Evolutionary conservation across 2,797 vertebrate species (phyloP), one percentile per base, ranked within the genome.

Genomic region (Pipistrellus pygmaeus): DNA sequence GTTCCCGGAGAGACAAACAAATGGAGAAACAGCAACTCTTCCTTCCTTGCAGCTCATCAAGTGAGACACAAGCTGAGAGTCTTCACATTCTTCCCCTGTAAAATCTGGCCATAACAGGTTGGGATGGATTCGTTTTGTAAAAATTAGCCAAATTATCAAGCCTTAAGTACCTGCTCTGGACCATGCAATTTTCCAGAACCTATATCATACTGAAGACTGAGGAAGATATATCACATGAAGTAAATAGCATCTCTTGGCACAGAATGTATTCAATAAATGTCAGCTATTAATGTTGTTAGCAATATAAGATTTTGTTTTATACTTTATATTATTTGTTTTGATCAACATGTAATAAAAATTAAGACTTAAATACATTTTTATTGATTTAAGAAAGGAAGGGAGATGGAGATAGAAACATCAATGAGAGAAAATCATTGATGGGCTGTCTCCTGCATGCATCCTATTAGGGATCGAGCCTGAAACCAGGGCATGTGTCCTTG

Each of bases 1-100:
- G 77, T 97, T 97, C 69, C 98, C 97, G 48, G 98, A 98, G 0
- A 97, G 97, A 91, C 97, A 97, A 5, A 69, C 96, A 94, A 98
- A 98, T 8, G 96, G 97, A 48, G 95, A 98, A 87, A 98, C 35
- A 3, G 96, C 96, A 69, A 11, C 57, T 93, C 96, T 97, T 84
- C 92, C 95, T 53, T 95, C 85, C 51, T 72, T 90, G 85, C 93
- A 97, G 78, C 32, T 96, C 97, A 97, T 97, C 80, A 98, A 21
- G 32, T 98, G 97, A 95, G 95, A 94, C 6, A 75, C 96, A 17
- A 98, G 84, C 60, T 96, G 51, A 1, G 97, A 98, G 35, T 97
- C 96, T 66, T 80, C 60, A 73, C 69, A 95, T 41, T 98, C 85
- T 57, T 94, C 32, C 60, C 95, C 95, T 93, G 92, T 94, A 78